phyloP scores from a whole-genome alignment of 2,797 vertebrate genomes.

The Neostethus bicornis region DNA sequence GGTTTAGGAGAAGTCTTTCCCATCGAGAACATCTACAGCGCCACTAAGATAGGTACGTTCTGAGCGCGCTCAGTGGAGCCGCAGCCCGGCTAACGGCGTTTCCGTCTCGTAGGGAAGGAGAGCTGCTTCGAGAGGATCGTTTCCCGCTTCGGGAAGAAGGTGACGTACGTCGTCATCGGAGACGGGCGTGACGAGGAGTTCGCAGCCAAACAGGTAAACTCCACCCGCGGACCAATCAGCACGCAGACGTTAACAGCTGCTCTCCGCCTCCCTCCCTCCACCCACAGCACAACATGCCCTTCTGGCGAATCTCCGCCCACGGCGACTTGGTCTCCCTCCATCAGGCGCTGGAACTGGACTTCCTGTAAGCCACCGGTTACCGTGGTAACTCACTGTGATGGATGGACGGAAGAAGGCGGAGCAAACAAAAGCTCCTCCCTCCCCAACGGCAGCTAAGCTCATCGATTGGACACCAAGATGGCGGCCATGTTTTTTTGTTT shows the following conservation, averaged over 20 bases:
- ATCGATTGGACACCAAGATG: slow-evolving; percentile 43
- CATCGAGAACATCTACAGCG: slow-evolving; percentile 98
- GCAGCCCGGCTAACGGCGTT: too few relatives aligned
- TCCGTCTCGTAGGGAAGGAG: slow-evolving; percentile 86
- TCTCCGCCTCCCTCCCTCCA: slow-evolving; percentile 4
- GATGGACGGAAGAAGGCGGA: slow-evolving; percentile 38
- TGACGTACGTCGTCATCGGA: slow-evolving; percentile 98
- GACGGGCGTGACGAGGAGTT: slow-evolving; percentile 97
- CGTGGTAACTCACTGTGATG: slow-evolving; percentile 12
- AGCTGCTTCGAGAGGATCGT: slow-evolving; percentile 97
- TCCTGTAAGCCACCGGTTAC: slow-evolving; percentile 82
- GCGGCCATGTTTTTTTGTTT: too few relatives aligned
- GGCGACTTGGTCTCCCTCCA: slow-evolving; percentile 95
- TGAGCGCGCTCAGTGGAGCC: rapidly evolving
- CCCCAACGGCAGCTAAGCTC: slow-evolving; percentile 78
- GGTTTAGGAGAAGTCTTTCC: slow-evolving; percentile 95
- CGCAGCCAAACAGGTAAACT: slow-evolving; percentile 92
- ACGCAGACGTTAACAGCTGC: too few relatives aligned
- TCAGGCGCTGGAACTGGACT: slow-evolving; percentile 96
- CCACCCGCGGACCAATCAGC: too few relatives aligned
- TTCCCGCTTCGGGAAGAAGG: slow-evolving; percentile 96
- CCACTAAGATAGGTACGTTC: slow-evolving; percentile 94
- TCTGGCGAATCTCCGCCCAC: slow-evolving; percentile 95
- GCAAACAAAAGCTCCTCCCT: slow-evolving; percentile 33
- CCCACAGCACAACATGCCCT: slow-evolving; percentile 96